phyloP scores from a whole-genome alignment of 2,797 vertebrate genomes.

The Tamandua tetradactyla region DNA sequence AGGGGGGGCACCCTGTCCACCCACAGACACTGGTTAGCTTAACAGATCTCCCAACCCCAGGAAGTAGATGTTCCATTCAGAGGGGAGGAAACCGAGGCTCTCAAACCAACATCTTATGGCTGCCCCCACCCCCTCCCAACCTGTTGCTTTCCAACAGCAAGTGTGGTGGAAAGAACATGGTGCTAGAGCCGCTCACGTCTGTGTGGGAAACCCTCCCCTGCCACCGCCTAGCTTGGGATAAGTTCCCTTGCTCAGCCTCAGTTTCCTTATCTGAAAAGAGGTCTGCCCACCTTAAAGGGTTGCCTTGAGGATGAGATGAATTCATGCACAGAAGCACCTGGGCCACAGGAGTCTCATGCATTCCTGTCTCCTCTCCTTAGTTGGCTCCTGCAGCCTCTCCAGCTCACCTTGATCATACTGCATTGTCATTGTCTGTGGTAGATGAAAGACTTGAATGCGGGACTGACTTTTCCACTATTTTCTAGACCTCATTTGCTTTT shows the following conservation, averaged over 20 bases:
- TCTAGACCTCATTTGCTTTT: not conserved
- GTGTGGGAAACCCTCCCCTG: not conserved
- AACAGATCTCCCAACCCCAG: not conserved
- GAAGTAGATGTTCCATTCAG: not conserved
- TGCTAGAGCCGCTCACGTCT: not conserved
- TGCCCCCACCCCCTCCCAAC: not conserved
- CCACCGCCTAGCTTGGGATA: not conserved
- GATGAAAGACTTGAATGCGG: not conserved
- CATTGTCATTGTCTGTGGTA: not conserved
- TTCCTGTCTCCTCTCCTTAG: not conserved
- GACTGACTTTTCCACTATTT: not conserved
- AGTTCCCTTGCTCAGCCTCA: not conserved
- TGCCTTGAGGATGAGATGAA: too few relatives aligned
- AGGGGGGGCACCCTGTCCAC: fast-evolving
- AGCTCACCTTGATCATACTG: too few relatives aligned
- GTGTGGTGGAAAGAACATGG: not conserved
- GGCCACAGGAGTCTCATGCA: not conserved
- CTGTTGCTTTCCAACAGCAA: too few relatives aligned
- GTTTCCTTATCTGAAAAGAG: not conserved
- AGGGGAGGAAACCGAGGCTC: not conserved
- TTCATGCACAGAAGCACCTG: not conserved
- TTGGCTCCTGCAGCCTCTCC: not conserved
- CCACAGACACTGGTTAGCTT: too few relatives aligned
- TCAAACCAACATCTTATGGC: too few relatives aligned
- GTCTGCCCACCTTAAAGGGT: not conserved